These are phyloP conservation scores for Epistrophe grossulariae DNA, from an alignment of 2,888 invertebrate genomes.

Conservation along the genomic window DNA sequence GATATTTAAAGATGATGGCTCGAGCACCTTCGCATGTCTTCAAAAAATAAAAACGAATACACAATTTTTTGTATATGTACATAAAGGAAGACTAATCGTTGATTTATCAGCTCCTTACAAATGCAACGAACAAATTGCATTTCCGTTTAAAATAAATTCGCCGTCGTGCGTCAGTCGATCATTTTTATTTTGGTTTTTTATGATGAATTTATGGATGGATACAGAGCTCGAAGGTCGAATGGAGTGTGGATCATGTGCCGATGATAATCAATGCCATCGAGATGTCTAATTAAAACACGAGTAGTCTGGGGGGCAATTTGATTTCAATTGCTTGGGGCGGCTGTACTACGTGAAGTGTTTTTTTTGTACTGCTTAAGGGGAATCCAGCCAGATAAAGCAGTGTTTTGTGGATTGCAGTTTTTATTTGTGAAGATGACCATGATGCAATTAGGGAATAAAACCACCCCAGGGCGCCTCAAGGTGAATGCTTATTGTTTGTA, in stretches of 20 bases:
- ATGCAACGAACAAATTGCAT: constrained; percentile 71
- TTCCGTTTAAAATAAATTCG: constrained; percentile 71
- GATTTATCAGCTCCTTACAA: constrained; percentile 73
- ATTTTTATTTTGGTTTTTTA: background rate
- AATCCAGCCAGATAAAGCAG: background rate
- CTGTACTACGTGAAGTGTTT: background rate
- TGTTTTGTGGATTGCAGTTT: constrained; percentile 10
- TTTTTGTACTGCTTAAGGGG: constrained; percentile 22
- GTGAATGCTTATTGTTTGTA: constrained; percentile 69
- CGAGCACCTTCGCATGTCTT: constrained; percentile 44
- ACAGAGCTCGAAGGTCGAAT: constrained; percentile 25
- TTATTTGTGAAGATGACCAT: constrained; percentile 31
- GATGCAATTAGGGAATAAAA: constrained; percentile 62
- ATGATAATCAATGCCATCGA: constrained; percentile 71
- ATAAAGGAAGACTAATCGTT: constrained; percentile 47
- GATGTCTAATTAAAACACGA: constrained; percentile 73
- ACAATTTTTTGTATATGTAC: background rate
- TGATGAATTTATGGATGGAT: constrained; percentile 3
- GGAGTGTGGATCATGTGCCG: constrained; percentile 75
- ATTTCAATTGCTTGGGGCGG: constrained; percentile 10
- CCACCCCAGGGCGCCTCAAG: constrained; percentile 61
- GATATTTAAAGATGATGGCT: constrained; percentile 64
- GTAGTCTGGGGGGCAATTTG: constrained; percentile 63
- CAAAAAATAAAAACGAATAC: constrained; percentile 17
- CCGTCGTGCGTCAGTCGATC: constrained; percentile 16